These are phyloP conservation scores for Cyrtonyx montezumae DNA, from an alignment of 2,113 vertebrate genomes.

Conservation along the genomic window DNA sequence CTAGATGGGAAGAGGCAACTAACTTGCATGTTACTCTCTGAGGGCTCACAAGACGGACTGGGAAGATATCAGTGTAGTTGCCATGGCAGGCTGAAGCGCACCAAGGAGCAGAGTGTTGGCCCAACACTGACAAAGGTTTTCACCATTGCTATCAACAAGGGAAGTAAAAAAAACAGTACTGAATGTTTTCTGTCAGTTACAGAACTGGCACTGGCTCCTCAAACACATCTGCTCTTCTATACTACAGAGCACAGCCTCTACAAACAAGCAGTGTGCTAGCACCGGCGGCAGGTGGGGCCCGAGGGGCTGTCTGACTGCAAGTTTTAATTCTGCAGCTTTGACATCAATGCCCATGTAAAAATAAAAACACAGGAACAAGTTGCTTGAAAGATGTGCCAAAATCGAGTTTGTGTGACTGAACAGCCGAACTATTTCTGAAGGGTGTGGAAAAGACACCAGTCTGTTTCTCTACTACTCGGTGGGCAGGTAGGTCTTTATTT, in stretches of 20 bases:
- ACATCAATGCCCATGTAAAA: background rate
- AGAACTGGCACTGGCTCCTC: background rate
- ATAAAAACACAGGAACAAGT: background rate
- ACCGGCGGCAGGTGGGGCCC: accelerated
- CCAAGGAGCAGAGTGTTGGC: background rate
- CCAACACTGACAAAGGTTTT: background rate
- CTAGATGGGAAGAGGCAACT: background rate
- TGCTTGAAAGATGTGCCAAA: background rate
- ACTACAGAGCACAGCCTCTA: background rate
- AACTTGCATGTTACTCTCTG: background rate
- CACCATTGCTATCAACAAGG: background rate
- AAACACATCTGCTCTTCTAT: background rate
- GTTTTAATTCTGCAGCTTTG: background rate
- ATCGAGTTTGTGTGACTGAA: accelerated
- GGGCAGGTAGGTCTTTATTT: background rate
- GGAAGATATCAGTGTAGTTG: background rate
- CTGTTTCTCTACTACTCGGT: background rate
- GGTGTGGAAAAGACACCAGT: background rate
- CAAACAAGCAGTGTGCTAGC: accelerated
- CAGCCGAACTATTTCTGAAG: background rate
- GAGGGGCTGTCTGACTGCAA: background rate
- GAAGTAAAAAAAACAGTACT: background rate
- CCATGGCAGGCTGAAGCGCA: background rate
- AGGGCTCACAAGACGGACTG: background rate
- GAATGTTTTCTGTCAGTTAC: background rate